These are phyloP conservation scores for Drosophila kikkawai DNA, from an alignment of 1,140 invertebrate genomes.

Conservation along the genomic window DNA sequence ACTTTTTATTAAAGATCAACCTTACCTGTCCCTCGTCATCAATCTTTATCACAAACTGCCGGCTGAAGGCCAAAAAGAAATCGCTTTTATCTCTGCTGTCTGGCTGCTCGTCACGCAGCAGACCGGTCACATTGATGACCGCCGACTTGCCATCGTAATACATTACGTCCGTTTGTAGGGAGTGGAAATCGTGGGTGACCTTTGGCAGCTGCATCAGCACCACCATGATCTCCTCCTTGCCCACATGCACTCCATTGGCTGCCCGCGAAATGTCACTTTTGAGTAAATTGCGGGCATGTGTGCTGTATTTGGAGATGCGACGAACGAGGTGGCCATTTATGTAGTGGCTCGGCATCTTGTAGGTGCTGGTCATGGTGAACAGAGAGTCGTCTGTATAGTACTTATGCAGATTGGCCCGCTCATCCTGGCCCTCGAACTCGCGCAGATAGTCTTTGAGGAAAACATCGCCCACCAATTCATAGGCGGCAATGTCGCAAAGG, in stretches of 20 bases:
- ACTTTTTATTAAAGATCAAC: not conserved
- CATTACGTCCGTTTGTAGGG: constrained; percentile 70
- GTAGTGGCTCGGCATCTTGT: constrained; percentile 30
- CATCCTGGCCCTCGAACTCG: constrained; percentile 49
- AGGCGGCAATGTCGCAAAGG: constrained; percentile 61
- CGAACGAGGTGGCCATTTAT: constrained; percentile 39
- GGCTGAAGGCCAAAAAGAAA: constrained; percentile 54
- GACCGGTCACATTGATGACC: constrained; percentile 47
- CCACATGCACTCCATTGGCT: constrained; percentile 34
- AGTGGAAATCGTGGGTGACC: constrained; percentile 63
- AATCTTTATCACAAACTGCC: constrained; percentile 63
- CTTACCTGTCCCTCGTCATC: constrained; percentile 35
- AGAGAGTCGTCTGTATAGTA: constrained; percentile 56
- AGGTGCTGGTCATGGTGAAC: constrained; percentile 71
- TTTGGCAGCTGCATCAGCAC: constrained; percentile 64
- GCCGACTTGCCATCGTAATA: constrained; percentile 44
- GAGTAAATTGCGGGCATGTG: constrained; percentile 52
- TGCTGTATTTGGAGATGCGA: constrained; percentile 60
- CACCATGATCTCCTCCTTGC: constrained; percentile 52
- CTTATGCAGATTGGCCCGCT: constrained; percentile 33
- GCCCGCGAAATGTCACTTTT: constrained; percentile 37
- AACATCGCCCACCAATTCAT: constrained; percentile 62
- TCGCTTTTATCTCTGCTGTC: not conserved
- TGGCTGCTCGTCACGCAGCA: constrained; percentile 48
- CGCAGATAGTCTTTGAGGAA: constrained; percentile 57